Evolutionary conservation across 2,888 invertebrate species (phyloP), one percentile per base, ranked within the genome.

Genomic region (Scotopteryx bipunctaria): DNA sequence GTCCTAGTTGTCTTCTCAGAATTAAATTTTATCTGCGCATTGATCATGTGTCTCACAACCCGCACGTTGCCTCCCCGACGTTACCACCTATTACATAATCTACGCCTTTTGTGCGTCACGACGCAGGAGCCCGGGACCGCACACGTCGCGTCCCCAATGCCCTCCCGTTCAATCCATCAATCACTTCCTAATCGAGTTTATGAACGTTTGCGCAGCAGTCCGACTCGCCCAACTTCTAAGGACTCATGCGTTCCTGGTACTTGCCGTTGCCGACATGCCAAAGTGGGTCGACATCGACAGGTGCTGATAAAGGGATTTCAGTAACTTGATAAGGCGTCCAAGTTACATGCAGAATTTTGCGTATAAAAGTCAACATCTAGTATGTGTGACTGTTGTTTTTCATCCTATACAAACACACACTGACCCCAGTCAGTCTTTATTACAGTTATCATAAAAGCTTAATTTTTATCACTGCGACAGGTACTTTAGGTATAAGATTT

Each of bases 181-280:
- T 86, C 84, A 83, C 69, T 69, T 75, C 71, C 76, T 83, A 80
- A 84, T 83, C 78, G 77, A 81, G 81, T 83, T 78, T 79, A 81
- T 78, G 66, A 80, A 71, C 76, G 69, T 71, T 73, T 69, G 71
- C 72, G 71, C 67, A 69, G 56, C 53, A 42, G 32, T 32, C 49
- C 51, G 48, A 53, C 54, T 59, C 57, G 57, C 57, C 57, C 40
- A 52, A 56, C 57, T 52, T 44, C 52, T 41, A 35, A 59, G 59
- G 54, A 61, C 63, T 42, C 54, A 48, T 58, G 57, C 50, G 55
- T 45, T 35, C 55, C 53, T 59, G 55, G 53, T 59, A 55, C 53
- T 14, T 9, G 29, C 17, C 6, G 33, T 35, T 33, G 45, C 36
- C 13, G 11, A 35, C 21, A 17, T 35, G 21, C 9, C 16, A 2